Base-by-base conservation (phyloP, 1,140 invertebrate species). In the Drosophila parvula region DNA sequence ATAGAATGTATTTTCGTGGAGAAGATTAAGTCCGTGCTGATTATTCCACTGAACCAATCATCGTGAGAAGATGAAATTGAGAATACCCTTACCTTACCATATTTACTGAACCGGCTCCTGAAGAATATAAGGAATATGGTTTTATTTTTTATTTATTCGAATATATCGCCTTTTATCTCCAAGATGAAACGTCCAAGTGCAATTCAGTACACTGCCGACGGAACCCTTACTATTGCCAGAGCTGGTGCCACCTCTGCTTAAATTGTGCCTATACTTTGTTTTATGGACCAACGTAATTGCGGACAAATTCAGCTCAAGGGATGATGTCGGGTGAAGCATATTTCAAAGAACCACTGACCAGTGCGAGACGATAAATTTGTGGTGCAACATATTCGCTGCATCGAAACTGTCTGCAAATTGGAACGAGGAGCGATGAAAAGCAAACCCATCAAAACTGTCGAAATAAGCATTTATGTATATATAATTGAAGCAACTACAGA, bases 271-370 rank as follows among this genome's bases (percentile, higher is more conserved):
- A 8, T 40, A 56, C 36, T 47, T 47, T 47, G 12, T 28, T 5
- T 28, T 36, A 27, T 56, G 34, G 34, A 56, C 18, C 14, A 50
- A 50, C 28, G 28, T 32, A 0, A 56, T 28, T 14, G 40, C 28
- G 22, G 5, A 27, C 7, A 41, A 56, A 28, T 40, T 16, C 10
- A 8, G 14, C 9, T 41, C 53, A 2, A 41, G 16, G 5, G 40
- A 56, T 40, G 53, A 56, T 16, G 36, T 56, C 5, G 36, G 53
- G 2, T 56, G n/a, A 50, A 18, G 28, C 48, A 4, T 50, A 50
- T 18, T 50, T 50, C 3, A 50, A 32, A 5, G 28, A 50, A 16
- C 2, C 48, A 50, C 48, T 5, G 28, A 32, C 48, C 48, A 50
- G 48, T 50, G 3, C 28, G 48, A 32, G n/a, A 28, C 3, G 47